Evolutionary conservation across 2,888 invertebrate species (phyloP), one percentile per base, ranked within the genome.

Genomic region (Oegoconia quadripuncta): DNA sequence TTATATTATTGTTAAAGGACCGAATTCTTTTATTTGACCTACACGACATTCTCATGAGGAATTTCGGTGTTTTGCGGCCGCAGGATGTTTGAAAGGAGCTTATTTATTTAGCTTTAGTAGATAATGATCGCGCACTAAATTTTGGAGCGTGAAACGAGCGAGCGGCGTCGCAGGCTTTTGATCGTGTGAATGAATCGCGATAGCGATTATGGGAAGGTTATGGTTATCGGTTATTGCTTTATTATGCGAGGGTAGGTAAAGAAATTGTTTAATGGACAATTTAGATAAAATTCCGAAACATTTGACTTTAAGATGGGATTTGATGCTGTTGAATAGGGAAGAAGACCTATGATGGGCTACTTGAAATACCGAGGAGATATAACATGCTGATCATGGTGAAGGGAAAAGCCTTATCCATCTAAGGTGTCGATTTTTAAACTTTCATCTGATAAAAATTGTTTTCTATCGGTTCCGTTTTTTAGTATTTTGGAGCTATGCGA

Each of bases 11-110:
- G 79, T 81, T 74, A 72, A 70, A 72, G 69, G 62, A 66, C 71
- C 22, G 29, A 74, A 75, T 81, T 78, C 81, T 76, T 83, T 82
- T 83, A 81, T 82, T 78, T 79, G 77, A 81, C 72, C 76, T 74
- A 76, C 68, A 74, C 70, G 75, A 72, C 73, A 72, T 75, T 75
- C 74, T 55, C 66, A 51, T 50, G 48, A 51, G 60, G 63, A 63
- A 65, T 36, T 68, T 61, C 57, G 58, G 57, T 74, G 74, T 75
- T 78, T 77, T 73, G 78, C 78, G 70, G 68, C 59, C 50, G 57
- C 59, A 56, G 64, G 56, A 60, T 65, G 61, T 70, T 67, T 63
- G 52, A 58, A 52, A 58, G 50, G 57, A 52, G 52, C 55, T 62
- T 65, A 56, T 73, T 63, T 59, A 30, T 36, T 29, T 18, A 35